Conservation (phyloP, 2,113 vertebrate genomes). For the Lepidiolamprologus cunningtoni region DNA sequence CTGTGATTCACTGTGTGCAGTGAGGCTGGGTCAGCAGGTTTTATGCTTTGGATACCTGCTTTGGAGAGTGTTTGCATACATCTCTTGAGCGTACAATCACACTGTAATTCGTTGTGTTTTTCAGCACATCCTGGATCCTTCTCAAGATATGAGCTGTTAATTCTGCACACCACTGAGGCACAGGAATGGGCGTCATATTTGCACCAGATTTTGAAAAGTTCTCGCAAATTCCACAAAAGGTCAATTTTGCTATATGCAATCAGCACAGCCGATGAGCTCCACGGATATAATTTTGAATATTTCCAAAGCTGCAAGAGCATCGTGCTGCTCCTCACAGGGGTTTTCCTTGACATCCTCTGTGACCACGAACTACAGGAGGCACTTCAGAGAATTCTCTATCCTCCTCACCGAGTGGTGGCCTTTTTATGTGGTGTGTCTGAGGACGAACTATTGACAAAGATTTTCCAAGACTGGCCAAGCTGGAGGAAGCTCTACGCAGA, state of each 20-base stretch:
- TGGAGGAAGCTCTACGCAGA: conserved; percentile 68
- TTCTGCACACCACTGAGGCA: conserved; percentile 64
- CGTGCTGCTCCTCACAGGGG: conserved; percentile 53
- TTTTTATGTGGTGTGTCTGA: conserved; percentile 66
- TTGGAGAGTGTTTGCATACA: neutral
- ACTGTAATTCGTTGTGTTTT: neutral
- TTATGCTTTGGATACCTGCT: neutral
- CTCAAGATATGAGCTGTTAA: conserved; percentile 43
- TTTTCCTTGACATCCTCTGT: conserved; percentile 48
- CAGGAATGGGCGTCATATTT: conserved; percentile 70
- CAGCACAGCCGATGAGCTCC: neutral
- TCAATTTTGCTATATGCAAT: conserved; percentile 43
- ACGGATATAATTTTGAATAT: conserved; percentile 30
- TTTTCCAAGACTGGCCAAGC: conserved; percentile 54
- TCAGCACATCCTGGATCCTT: conserved; percentile 5
- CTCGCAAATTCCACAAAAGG: conserved; percentile 19
- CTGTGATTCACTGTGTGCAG: neutral
- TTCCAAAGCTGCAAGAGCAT: conserved; percentile 53
- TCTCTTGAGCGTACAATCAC: neutral
- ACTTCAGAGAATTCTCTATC: conserved; percentile 50
- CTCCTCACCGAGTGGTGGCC: conserved; percentile 60
- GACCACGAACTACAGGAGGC: conserved; percentile 1
- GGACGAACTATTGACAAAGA: neutral
- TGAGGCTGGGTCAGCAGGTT: neutral
- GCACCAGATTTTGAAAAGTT: conserved; percentile 53